A percentile compares a stretch with the other conserved stretches of the same genome.
phyloP scores from a whole-genome alignment of 2,797 vertebrate species.

The Sciaenops ocellatus region DNA sequence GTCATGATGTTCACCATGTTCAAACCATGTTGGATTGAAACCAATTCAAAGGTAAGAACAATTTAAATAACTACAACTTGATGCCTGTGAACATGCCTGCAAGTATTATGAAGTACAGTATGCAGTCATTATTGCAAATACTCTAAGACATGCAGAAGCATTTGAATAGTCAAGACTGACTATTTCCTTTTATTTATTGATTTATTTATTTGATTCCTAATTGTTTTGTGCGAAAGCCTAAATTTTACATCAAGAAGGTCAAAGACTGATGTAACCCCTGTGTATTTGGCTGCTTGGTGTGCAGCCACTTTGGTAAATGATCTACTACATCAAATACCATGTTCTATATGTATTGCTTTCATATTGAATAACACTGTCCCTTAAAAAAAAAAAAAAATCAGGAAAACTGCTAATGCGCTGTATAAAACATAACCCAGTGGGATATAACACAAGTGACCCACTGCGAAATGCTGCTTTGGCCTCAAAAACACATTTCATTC shows the following conservation, averaged over 20 bases:
- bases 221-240: neutral
- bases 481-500: neutral
- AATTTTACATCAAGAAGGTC: neutral
- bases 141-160: neutral
- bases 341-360: neutral
- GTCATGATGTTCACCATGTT: neutral
- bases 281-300: neutral
- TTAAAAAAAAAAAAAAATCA: neutral
- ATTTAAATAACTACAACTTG: neutral
- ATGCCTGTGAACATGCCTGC: neutral
- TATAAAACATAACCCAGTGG: conserved; percentile 40
- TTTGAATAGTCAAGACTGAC: no score
- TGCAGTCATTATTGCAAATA: neutral
- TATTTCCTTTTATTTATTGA: no score
- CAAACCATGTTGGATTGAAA: neutral
- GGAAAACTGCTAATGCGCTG: conserved; percentile 23
- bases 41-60: neutral
- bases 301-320: neutral
- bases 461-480: conserved; percentile 19
- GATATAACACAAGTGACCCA: conserved; percentile 10
- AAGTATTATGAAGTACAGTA: neutral
- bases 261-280: neutral
- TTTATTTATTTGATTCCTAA: no score
- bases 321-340: neutral
- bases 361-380: neutral